Evolutionary conservation across 2,888 invertebrate species (phyloP).

Genomic region (Sialis fuliginosa): DNA sequence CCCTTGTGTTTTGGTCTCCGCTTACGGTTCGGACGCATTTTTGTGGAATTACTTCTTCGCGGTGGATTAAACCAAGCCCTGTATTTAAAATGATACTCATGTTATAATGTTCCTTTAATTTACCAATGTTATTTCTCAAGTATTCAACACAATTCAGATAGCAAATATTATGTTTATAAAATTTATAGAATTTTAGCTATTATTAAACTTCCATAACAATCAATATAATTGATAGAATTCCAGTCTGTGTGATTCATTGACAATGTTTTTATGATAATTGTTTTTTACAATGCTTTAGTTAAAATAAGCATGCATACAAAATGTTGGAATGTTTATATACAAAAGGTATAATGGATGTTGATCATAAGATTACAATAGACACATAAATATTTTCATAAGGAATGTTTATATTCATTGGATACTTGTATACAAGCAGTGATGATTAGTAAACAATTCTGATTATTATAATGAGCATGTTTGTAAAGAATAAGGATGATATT

Average conservation of each 20-base stretch:
- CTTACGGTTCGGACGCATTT: slow-evolving; percentile 6
- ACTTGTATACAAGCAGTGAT: not conserved
- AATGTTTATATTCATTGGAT: too few relatives aligned
- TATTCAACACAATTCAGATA: too few relatives aligned
- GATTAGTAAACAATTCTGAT: not conserved
- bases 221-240: not conserved
- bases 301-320: too few relatives aligned
- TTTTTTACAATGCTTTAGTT: too few relatives aligned
- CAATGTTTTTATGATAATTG: too few relatives aligned
- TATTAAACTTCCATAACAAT: not conserved
- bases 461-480: not conserved
- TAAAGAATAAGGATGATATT: not conserved
- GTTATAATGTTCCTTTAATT: not conserved
- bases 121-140: too few relatives aligned
- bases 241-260: too few relatives aligned
- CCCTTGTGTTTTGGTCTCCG: slow-evolving; percentile 7
- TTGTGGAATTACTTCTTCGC: slow-evolving; percentile 5
- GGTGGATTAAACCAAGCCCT: slow-evolving; percentile 5
- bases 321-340: too few relatives aligned
- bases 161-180: too few relatives aligned
- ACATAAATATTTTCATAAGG: too few relatives aligned
- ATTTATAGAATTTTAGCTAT: not conserved
- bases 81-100: not conserved
- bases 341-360: too few relatives aligned
- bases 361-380: too few relatives aligned